Evolutionary conservation across 1,140 invertebrate genomes (phyloP).

Genomic region (Anagrus nilaparvatae): DNA sequence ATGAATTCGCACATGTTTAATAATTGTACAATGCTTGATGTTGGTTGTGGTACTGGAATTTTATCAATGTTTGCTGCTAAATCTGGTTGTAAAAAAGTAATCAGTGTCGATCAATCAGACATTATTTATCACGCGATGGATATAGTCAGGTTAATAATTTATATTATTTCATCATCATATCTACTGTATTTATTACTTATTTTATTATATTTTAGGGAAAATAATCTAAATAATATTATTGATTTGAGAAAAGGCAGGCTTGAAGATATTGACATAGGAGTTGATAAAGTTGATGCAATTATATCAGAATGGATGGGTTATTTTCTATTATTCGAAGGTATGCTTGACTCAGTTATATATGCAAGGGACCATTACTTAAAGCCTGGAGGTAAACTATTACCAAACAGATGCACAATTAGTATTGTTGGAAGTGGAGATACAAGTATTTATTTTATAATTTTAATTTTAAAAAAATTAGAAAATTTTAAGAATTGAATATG

Average conservation of each 20-base stretch:
- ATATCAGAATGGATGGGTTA: constrained; percentile 99
- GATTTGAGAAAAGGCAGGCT: constrained; percentile 75
- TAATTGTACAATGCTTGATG: constrained; percentile 83
- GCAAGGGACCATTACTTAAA: constrained; percentile 89
- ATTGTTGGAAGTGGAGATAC: constrained; percentile 81
- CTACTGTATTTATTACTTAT: neutral
- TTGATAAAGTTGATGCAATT: constrained; percentile 87
- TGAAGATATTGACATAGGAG: constrained; percentile 75
- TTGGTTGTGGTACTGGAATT: constrained; percentile 95
- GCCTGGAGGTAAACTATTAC: constrained; percentile 69
- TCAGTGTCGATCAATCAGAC: constrained; percentile 87
- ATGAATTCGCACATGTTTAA: constrained; percentile 61
- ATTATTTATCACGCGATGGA: constrained; percentile 79
- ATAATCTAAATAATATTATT: constrained; percentile 62
- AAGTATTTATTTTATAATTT: constrained; percentile 42
- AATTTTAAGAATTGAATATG: constrained; percentile 4
- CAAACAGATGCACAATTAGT: constrained; percentile 83
- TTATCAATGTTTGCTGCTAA: constrained; percentile 92
- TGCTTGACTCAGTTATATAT: constrained; percentile 85
- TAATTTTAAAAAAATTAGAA: neutral
- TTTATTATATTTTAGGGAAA: constrained; percentile 47
- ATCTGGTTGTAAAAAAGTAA: constrained; percentile 85
- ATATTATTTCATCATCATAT: constrained; percentile 26
- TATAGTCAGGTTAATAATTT: constrained; percentile 60
- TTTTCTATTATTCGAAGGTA: constrained; percentile 95